Evolutionary conservation across 2,888 invertebrate genomes (phyloP), one percentile per base, ranked within the genome.

Genomic region (Crocallis elinguaria): DNA sequence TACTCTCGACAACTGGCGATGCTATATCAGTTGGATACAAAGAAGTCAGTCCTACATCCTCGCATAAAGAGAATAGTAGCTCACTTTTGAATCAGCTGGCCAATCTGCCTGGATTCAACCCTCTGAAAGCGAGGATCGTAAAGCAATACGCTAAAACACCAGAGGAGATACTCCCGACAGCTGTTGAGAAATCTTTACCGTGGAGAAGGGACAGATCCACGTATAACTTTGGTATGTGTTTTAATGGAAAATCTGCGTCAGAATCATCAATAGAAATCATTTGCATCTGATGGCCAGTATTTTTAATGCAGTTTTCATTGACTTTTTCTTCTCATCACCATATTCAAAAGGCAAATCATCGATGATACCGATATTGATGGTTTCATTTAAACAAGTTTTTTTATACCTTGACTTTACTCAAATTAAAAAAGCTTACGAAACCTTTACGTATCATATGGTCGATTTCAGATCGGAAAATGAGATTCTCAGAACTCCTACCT

Each of bases 141-240:
- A 94, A 94, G 88, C 94, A 94, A 81, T 94, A 94, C 86, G 93
- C 93, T 83, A 92, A 92, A 85, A 92, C 92, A 66, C 91, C 92
- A 45, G 92, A 93, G 80, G 94, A 93, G 66, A 92, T 94, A 76
- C 92, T 94, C 73, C 94, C 95, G 71, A 95, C 96, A 71, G 94
- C 95, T 75, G 95, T 95, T 82, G 96, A 96, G 92, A 93, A 94
- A 85, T 94, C 95, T 71, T 93, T 97, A 84, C 97, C 97, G 78
- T 97, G 97, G 97, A 94, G 96, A 86, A 93, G 94, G 83, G 95
- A 95, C 88, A 93, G 93, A 87, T 94, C 94, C 90, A 94, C 93
- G 88, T 93, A 93, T 84, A 93, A 94, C 86, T 93, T 94, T 90
- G 95, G 95, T 95, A 95, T 93, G 93, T 92, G 79, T 83, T 83